These are phyloP conservation scores for Scaptomyza graminum DNA, from an alignment of 1,140 invertebrate species.

Conservation along the genomic window DNA sequence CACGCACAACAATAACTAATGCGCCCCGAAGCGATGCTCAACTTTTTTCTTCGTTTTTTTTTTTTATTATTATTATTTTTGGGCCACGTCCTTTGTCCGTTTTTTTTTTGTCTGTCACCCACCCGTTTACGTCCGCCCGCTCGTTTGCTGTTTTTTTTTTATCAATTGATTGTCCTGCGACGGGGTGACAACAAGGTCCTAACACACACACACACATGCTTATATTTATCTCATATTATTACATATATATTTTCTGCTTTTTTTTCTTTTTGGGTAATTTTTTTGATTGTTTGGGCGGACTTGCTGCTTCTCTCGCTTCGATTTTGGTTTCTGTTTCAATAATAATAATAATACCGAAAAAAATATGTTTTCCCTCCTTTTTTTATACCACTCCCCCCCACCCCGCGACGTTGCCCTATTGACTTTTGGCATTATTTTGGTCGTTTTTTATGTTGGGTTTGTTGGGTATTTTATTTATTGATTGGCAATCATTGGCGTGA, in stretches of 20 bases:
- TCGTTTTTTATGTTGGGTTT: constrained; percentile 18
- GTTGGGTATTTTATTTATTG: constrained; percentile 68
- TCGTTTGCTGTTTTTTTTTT: constrained; percentile 43
- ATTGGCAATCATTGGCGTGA: constrained; percentile 71
- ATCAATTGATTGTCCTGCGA: constrained; percentile 76
- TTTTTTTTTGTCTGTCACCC: not conserved
- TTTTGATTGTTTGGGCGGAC: constrained; percentile 71
- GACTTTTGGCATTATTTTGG: constrained; percentile 22
- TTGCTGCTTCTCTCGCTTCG: constrained; percentile 50
- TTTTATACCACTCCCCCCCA: not conserved
- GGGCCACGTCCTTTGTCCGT: constrained; percentile 48
- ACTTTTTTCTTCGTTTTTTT: constrained; percentile 3
- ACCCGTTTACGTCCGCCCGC: constrained; percentile 14
- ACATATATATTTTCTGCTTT: constrained; percentile 39
- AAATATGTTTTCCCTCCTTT: constrained; percentile 57
- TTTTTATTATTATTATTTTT: constrained; percentile 7
- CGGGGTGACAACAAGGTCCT: constrained; percentile 61
- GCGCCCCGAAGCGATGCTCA: constrained; percentile 64
- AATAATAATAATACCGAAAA: constrained; percentile 20
- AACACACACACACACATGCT: constrained; percentile 22
- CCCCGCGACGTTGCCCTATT: constrained; percentile 17
- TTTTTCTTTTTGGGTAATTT: constrained; percentile 52
- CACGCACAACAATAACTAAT: constrained; percentile 48
- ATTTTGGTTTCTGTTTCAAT: constrained; percentile 52
- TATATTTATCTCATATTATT: constrained; percentile 36